A percentile compares a stretch with the other conserved stretches of the same genome.
Conservation (phyloP, 2,113 vertebrate species). For the Ranitomeya variabilis region DNA sequence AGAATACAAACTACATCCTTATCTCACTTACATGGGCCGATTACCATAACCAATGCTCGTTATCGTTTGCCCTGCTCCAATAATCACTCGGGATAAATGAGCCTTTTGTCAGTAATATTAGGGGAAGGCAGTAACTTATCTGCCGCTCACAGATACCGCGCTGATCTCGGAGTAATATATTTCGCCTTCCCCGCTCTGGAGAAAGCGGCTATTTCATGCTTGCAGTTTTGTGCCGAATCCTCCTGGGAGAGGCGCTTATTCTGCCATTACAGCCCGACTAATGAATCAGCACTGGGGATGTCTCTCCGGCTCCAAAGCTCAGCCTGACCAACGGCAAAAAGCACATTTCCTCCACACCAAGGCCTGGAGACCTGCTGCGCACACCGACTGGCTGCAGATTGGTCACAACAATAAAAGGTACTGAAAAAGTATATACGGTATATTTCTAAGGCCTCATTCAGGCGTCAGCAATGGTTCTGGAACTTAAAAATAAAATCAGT, state of each 20-base stretch:
- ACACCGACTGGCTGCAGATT: neutral
- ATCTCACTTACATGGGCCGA: neutral
- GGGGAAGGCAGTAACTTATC: neutral
- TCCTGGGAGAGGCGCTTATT: conserved; percentile 32
- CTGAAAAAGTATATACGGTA: too few relatives aligned
- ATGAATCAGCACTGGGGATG: conserved; percentile 39
- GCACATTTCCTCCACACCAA: neutral
- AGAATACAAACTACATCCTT: neutral
- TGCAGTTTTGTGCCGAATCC: conserved; percentile 29
- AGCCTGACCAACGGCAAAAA: neutral
- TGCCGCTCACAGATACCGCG: conserved; percentile 19
- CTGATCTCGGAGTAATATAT: conserved; percentile 20
- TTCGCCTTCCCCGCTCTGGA: neutral
- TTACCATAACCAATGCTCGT: neutral
- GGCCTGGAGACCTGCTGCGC: neutral
- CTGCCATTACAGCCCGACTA: conserved; percentile 39
- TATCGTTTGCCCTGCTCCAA: neutral
- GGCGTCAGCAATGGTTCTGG: too few relatives aligned
- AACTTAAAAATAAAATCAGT: too few relatives aligned
- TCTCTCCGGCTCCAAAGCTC: neutral
- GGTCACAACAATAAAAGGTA: too few relatives aligned
- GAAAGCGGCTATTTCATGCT: conserved; percentile 32
- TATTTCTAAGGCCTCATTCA: too few relatives aligned
- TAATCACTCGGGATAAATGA: neutral
- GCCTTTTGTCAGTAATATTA: neutral